Evolutionary conservation across 2,113 vertebrate species (phyloP).

Genomic region (Mustela nigripes): DNA sequence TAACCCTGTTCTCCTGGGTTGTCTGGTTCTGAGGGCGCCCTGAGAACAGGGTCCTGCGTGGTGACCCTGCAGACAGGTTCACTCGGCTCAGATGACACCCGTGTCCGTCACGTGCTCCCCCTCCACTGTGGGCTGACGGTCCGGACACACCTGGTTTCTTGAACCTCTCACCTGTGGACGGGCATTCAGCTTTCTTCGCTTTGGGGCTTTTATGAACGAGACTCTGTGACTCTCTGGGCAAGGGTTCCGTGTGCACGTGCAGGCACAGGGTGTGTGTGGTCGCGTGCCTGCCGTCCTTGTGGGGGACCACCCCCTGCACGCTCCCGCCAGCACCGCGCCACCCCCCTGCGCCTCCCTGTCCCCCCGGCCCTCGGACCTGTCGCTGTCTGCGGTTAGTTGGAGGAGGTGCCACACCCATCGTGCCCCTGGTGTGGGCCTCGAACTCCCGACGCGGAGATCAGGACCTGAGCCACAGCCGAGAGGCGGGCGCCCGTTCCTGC

Average conservation of each 20-base stretch:
- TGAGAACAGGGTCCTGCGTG: background rate
- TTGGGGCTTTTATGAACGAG: background rate
- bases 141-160: background rate
- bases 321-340: too few relatives aligned
- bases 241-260: background rate
- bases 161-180: background rate
- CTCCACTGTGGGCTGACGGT: background rate
- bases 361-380: background rate
- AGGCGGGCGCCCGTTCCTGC: background rate
- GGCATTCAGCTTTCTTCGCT: background rate
- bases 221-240: background rate
- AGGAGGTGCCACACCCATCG: rapidly evolving
- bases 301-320: too few relatives aligned
- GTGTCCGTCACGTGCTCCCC: background rate
- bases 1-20: too few relatives aligned
- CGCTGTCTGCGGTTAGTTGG: background rate
- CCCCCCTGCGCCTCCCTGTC: rapidly evolving
- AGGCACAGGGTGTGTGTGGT: background rate
- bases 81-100: background rate
- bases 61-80: background rate
- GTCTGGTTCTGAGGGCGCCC: background rate
- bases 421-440: background rate
- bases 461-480: background rate
- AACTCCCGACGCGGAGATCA: background rate
- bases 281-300: background rate